Conservation (phyloP, 2,113 vertebrate species). For the Pogona vitticeps region DNA sequence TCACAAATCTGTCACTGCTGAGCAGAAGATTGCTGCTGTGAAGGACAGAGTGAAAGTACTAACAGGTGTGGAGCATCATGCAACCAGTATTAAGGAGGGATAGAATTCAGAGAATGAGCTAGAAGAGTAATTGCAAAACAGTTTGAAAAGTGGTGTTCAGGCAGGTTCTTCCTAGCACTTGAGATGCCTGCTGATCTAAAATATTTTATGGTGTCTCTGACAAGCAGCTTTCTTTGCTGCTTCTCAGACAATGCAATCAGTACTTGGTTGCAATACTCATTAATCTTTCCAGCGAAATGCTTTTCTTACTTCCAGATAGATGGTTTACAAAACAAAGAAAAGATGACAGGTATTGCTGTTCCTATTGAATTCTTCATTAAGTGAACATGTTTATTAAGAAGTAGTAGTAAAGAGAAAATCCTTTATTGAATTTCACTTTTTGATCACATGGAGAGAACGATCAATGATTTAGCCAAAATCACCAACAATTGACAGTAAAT, state of each 20-base stretch:
- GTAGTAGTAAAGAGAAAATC: not conserved
- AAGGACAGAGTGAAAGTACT: conserved; percentile 42
- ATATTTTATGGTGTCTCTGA: not conserved
- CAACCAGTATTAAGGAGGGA: conserved; percentile 1
- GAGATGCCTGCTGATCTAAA: not conserved
- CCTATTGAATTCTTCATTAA: not conserved
- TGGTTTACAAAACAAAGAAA: not conserved
- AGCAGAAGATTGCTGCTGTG: conserved; percentile 39
- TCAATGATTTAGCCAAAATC: not conserved
- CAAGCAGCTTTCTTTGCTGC: not conserved
- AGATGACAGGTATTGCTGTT: not conserved
- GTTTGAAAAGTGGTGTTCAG: not conserved
- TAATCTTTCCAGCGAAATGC: not conserved
- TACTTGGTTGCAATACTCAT: not conserved
- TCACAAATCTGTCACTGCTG: conserved; percentile 43
- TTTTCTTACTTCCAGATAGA: not conserved
- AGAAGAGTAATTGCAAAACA: conserved; percentile 2
- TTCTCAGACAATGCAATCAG: not conserved
- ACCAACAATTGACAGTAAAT: not conserved
- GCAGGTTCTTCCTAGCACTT: not conserved
- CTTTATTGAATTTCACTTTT: not conserved
- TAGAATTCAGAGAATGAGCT: not conserved
- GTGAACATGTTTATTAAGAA: conserved; percentile 11
- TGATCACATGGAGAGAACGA: not conserved
- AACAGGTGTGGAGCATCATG: conserved; percentile 28